Percentiles rank a stretch among this genome's conserved stretches.
phyloP scores from a whole-genome alignment of 2,797 vertebrate genomes.

The Pantherophis vulpinus region DNA sequence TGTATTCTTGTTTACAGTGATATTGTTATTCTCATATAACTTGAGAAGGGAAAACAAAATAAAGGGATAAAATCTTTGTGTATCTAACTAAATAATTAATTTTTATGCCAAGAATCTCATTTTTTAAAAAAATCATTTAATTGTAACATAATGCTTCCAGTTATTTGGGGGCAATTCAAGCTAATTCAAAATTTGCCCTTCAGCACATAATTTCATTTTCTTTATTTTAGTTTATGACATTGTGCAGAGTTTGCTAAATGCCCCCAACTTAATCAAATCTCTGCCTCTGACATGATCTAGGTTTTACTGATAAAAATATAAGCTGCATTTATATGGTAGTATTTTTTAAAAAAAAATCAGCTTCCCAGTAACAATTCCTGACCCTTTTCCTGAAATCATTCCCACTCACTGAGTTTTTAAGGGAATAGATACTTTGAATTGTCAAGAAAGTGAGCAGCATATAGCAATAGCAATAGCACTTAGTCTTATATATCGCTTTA shows the following conservation, averaged over 20 bases:
- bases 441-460: neutral
- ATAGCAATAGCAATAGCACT: too few relatives aligned
- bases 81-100: neutral
- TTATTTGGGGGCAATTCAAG: neutral
- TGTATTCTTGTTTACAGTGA: neutral
- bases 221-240: neutral
- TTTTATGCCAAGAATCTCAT: neutral
- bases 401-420: neutral
- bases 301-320: neutral
- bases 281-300: neutral
- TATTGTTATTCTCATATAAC: neutral
- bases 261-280: neutral
- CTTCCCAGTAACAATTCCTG: neutral
- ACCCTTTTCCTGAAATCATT: neutral
- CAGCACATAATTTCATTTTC: neutral
- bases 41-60: neutral
- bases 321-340: neutral
- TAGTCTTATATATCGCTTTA: too few relatives aligned
- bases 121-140: neutral
- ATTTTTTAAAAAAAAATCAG: neutral
- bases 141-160: neutral
- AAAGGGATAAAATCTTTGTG: neutral
- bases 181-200: neutral
- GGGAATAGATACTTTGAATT: neutral
- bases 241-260: neutral